Base-by-base conservation (phyloP, 2,888 invertebrate species). In the Salpingus planirostris region DNA sequence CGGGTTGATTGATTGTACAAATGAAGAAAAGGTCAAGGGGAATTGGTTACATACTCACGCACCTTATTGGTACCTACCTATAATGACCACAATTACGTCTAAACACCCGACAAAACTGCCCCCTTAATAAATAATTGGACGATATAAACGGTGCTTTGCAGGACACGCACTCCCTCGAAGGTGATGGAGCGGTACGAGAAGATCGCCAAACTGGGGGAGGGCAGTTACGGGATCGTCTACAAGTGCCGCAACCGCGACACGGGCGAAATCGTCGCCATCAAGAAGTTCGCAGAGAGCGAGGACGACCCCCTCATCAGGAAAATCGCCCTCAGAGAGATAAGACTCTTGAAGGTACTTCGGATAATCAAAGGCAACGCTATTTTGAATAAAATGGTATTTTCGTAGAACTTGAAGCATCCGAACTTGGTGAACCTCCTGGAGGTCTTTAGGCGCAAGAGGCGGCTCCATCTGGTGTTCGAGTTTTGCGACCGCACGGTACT, bases 401-500 rank as follows among this genome's bases (percentile, higher is more conserved):
- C 67, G 3, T 70, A 98, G 95, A 96, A 95, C 69, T 71, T 98
- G 44, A 97, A 96, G 63, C 97, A 98, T 65, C 92, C 92, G 3
- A 98, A 98, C 67, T 68, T 98, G 56, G 92, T 99, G 31, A 96
- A 96, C 59, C 72, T 98, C 41, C 76, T 98, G 55, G 98, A 98
- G 69, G 97, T 99, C 36, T 99, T 98, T 65, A 80, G 96, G 40
- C 74, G 92, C 42, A 93, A 93, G 64, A 75, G 93, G 39, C 89
- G 96, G 57, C 72, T 99, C 28, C 97, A 98, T 67, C 73, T 98
- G 40, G 98, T 98, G 15, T 98, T 98, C 68, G 97, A 98, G 68
- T 97, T 86, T 68, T 97, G 98, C 62, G 97, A 99, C 60, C 81
- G 91, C 58, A 98, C 97, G 1, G 88, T 98, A 35, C 74, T 99